phyloP scores from a whole-genome alignment of 2,888 invertebrate genomes.

The Pseudococcus longispinus region DNA sequence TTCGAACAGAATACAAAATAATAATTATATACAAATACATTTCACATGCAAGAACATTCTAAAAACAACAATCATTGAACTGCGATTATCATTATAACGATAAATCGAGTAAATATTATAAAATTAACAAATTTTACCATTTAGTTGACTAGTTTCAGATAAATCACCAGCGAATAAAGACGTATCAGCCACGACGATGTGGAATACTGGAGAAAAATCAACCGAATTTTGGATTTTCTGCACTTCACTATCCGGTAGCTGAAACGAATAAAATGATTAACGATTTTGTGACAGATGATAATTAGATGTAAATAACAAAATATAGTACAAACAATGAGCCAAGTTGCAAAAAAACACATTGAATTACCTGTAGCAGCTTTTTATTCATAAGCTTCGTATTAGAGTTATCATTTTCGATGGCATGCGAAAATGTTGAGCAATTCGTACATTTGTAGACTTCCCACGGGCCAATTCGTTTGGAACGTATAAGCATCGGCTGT shows the following conservation, averaged over 20 bases:
- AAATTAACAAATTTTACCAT: conserved; percentile 26
- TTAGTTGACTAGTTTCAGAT: conserved; percentile 33
- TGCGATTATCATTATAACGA: neutral
- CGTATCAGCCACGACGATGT: conserved; percentile 36
- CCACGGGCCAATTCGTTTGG: conserved; percentile 41
- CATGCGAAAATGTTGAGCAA: conserved; percentile 51
- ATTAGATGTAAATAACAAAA: neutral
- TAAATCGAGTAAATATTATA: neutral
- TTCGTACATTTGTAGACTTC: conserved; percentile 34
- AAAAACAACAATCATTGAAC: neutral
- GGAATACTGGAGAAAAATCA: conserved; percentile 51
- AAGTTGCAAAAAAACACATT: neutral
- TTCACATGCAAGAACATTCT: neutral
- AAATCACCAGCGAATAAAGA: neutral
- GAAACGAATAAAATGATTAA: neutral
- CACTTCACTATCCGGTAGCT: conserved; percentile 36
- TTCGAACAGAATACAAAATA: neutral
- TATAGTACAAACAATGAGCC: neutral
- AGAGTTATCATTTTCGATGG: conserved; percentile 20
- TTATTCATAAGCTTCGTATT: conserved; percentile 26
- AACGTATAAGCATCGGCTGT: conserved; percentile 46
- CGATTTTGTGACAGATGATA: neutral
- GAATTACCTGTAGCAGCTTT: conserved; percentile 8
- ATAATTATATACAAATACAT: neutral
- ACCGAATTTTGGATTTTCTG: conserved; percentile 14